A percentile compares a stretch with the other conserved stretches of the same genome.
These are phyloP conservation scores for Osmerus mordax DNA, from an alignment of 2,113 vertebrate genomes.

Conservation along the genomic window DNA sequence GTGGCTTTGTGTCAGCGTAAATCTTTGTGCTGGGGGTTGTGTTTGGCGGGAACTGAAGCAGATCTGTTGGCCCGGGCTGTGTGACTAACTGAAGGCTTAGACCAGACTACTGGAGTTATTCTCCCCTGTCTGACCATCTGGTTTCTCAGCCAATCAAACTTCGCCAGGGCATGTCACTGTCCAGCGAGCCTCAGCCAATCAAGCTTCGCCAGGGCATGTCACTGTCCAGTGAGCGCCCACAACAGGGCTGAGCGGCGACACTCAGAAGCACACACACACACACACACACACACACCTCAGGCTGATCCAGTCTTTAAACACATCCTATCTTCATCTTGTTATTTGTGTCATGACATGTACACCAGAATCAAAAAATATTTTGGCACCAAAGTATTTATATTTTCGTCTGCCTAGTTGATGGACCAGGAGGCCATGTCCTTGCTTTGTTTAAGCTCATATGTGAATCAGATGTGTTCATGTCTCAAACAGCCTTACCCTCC, in stretches of 20 bases:
- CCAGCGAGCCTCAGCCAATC: slow-evolving; percentile 7
- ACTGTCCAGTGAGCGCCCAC: not conserved
- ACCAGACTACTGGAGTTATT: not conserved
- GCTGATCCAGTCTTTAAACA: too few relatives aligned
- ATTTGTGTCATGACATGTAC: too few relatives aligned
- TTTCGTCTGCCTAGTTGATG: too few relatives aligned
- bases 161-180: slow-evolving; percentile 2
- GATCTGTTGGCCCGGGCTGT: not conserved
- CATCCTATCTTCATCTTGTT: too few relatives aligned
- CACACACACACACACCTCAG: too few relatives aligned
- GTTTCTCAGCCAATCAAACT: slow-evolving; percentile 21
- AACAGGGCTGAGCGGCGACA: not conserved
- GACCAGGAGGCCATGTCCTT: not conserved
- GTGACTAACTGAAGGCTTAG: slow-evolving; percentile 40
- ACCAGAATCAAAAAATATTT: too few relatives aligned
- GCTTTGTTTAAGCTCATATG: not conserved
- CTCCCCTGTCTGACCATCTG: slow-evolving; percentile 39
- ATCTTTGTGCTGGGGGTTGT: not conserved
- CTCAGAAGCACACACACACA: not conserved
- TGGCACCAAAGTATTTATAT: too few relatives aligned
- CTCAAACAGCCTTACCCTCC: too few relatives aligned
- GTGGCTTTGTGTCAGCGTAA: not conserved
- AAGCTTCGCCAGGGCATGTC: slow-evolving; percentile 10
- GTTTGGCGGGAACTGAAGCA: not conserved
- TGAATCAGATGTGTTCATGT: not conserved